These are phyloP conservation scores for Rhinogobius similis DNA, from an alignment of 2,113 vertebrate species.

Conservation along the genomic window DNA sequence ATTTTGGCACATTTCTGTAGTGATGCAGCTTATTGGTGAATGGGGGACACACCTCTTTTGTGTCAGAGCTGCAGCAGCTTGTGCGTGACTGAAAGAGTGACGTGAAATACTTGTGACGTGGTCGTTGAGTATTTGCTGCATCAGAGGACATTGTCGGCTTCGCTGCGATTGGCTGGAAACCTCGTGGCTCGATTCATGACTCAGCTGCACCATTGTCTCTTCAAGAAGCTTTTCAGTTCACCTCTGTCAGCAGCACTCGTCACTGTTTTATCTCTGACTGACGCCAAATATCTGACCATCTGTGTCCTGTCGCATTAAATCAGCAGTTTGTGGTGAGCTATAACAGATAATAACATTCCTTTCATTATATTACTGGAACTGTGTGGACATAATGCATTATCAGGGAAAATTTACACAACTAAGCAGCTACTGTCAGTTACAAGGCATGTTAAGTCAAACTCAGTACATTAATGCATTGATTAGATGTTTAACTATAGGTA, in stretches of 20 bases:
- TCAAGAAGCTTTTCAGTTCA: constrained; percentile 32
- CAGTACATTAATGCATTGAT: neutral
- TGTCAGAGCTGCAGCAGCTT: constrained; percentile 60
- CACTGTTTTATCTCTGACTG: constrained; percentile 62
- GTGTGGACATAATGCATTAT: constrained; percentile 9
- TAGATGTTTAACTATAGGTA: neutral
- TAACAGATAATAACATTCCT: constrained; percentile 14
- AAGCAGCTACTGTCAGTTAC: neutral
- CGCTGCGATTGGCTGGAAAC: constrained; percentile 53
- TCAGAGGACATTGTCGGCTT: constrained; percentile 61
- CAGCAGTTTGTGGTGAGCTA: constrained; percentile 1
- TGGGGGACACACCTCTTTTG: constrained; percentile 59
- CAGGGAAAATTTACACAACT: neutral
- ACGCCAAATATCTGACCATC: constrained; percentile 44
- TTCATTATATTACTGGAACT: constrained; percentile 3
- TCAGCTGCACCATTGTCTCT: constrained; percentile 62
- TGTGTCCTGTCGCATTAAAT: constrained; percentile 8
- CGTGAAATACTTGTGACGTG: constrained; percentile 35
- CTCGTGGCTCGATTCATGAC: constrained; percentile 47
- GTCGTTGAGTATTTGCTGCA: constrained; percentile 65
- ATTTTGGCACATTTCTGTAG: constrained; percentile 56
- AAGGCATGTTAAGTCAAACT: neutral
- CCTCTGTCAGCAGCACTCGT: constrained; percentile 33
- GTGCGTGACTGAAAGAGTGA: constrained; percentile 42
- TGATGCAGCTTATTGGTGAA: constrained; percentile 48